These are phyloP conservation scores for Protonibea diacanthus DNA, from an alignment of 2,797 vertebrate species.

Conservation along the genomic window DNA sequence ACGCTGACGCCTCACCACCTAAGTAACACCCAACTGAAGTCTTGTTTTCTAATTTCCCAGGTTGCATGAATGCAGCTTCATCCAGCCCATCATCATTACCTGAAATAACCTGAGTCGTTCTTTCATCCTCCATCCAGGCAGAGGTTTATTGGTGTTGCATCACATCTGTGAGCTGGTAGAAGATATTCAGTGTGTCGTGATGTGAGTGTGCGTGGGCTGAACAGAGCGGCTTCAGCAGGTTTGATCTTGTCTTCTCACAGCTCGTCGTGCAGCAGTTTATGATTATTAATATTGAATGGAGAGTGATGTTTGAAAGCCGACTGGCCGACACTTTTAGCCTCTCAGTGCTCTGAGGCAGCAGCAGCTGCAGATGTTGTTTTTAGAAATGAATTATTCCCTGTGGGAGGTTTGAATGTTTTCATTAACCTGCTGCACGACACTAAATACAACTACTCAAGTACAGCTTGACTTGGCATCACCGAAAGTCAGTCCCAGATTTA, in stretches of 20 bases:
- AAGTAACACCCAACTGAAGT: too few species aligned
- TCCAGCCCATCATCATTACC: not conserved
- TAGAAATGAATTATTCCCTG: not conserved
- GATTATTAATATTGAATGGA: not conserved
- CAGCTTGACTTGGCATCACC: too few species aligned
- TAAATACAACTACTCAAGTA: not conserved
- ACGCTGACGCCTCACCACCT: not conserved
- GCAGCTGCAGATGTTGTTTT: not conserved
- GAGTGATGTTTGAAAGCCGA: not conserved
- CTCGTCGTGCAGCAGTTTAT: not conserved
- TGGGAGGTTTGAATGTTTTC: not conserved
- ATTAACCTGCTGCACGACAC: not conserved
- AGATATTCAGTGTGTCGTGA: not conserved
- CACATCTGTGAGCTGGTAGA: constrained; percentile 18
- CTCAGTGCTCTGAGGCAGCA: not conserved
- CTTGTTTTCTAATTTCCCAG: not conserved
- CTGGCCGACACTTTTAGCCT: not conserved
- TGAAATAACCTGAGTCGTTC: not conserved
- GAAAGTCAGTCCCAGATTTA: too few species aligned
- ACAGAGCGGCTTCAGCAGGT: not conserved
- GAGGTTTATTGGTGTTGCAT: constrained; percentile 22
- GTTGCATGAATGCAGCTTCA: not conserved
- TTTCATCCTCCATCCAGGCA: not conserved
- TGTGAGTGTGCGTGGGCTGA: not conserved
- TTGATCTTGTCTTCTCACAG: not conserved